Percentiles rank a stretch among this genome's conserved stretches.
These are phyloP conservation scores for Monopis laevigella DNA, from an alignment of 2,888 invertebrate species.

Conservation along the genomic window DNA sequence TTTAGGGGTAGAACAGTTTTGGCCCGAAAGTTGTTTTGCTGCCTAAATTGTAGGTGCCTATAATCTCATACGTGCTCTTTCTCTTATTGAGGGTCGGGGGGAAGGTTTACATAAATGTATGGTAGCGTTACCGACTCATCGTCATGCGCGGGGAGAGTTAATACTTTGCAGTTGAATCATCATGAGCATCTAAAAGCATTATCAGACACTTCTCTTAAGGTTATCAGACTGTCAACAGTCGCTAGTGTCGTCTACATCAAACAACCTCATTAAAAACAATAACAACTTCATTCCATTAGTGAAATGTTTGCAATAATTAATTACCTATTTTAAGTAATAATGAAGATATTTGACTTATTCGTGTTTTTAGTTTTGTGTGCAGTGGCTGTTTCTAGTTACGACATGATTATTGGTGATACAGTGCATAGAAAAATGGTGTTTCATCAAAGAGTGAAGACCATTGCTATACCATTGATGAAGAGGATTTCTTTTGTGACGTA, in stretches of 20 bases:
- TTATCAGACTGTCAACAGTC: conserved; percentile 7
- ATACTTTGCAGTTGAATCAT: too few species aligned
- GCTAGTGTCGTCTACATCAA: not conserved
- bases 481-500: conserved; percentile 45
- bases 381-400: conserved; percentile 36
- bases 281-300: not conserved
- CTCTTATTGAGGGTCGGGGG: too few species aligned
- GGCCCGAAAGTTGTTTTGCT: too few species aligned
- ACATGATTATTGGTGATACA: conserved; percentile 56
- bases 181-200: too few species aligned
- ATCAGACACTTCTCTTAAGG: not conserved
- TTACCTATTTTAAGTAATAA: not conserved
- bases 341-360: conserved; percentile 1
- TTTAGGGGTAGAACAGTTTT: too few species aligned
- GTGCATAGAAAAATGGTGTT: conserved; percentile 60
- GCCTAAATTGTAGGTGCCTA: too few species aligned
- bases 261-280: not conserved
- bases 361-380: conserved; percentile 18
- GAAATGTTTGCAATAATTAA: not conserved
- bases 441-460: conserved; percentile 55
- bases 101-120: too few species aligned
- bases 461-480: conserved; percentile 58
- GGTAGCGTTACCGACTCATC: too few species aligned
- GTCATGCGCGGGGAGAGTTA: too few species aligned
- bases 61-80: too few species aligned